Conservation (phyloP, 35 echinoderm and acorn worm species). For the Hemicentrotus pulcherrimus region DNA sequence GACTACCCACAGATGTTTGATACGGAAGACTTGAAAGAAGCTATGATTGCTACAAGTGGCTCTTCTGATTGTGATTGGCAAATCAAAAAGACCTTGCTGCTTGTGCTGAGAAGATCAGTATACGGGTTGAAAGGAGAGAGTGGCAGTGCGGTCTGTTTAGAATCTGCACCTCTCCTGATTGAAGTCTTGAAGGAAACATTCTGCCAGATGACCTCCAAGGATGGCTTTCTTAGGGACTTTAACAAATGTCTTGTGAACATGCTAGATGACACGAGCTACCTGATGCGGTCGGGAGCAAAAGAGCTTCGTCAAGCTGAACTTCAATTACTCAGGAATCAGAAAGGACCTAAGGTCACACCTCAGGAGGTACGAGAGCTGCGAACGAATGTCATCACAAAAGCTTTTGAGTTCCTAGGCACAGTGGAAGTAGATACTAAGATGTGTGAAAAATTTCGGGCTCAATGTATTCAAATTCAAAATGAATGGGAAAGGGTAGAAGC, state of each 20-base stretch:
- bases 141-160: background rate
- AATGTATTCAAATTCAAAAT: background rate
- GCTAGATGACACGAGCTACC: background rate
- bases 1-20: background rate
- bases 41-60: background rate
- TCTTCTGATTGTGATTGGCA: background rate
- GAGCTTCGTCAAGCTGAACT: background rate
- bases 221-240: background rate
- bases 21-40: background rate
- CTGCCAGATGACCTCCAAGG: constrained; percentile 20
- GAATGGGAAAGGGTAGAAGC: background rate
- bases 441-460: background rate
- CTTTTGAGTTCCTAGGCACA: background rate
- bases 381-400: background rate
- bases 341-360: background rate
- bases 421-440: background rate
- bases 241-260: background rate
- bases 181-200: background rate
- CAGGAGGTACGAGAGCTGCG: background rate
- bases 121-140: background rate
- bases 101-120: background rate
- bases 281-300: background rate
- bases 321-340: background rate
- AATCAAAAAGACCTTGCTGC: background rate
- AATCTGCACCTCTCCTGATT: constrained; percentile 2